These are phyloP conservation scores for Drosophila murphyi DNA, from an alignment of 1,140 invertebrate genomes.

Conservation along the genomic window DNA sequence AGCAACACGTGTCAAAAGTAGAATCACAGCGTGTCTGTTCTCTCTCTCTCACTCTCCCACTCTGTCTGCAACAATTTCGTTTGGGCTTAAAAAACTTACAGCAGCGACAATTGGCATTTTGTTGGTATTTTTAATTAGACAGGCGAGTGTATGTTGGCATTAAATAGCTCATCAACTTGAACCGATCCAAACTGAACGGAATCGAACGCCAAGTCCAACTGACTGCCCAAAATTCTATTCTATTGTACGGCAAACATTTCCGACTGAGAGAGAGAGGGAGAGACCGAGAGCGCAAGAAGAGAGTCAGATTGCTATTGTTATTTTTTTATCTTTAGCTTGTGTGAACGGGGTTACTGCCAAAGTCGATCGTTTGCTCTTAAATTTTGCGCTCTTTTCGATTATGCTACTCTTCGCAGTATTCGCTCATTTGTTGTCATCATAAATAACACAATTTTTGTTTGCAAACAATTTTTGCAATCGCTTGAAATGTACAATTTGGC, in stretches of 20 bases:
- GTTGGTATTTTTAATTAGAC: slow-evolving; percentile 30
- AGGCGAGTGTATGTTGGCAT: slow-evolving; percentile 28
- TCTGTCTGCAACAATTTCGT: background rate
- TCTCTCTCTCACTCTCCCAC: slow-evolving; percentile 5
- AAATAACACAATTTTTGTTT: slow-evolving; percentile 44
- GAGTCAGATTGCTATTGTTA: background rate
- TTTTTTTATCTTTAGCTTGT: slow-evolving; percentile 9
- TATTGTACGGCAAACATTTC: slow-evolving; percentile 5
- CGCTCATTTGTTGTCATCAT: slow-evolving; percentile 38
- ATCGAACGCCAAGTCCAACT: slow-evolving; percentile 43
- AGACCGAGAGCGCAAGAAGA: background rate
- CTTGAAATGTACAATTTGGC: slow-evolving; percentile 1
- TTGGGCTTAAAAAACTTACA: slow-evolving; percentile 47
- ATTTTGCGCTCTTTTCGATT: slow-evolving; percentile 1
- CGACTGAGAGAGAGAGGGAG: slow-evolving; percentile 1
- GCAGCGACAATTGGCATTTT: slow-evolving; percentile 61
- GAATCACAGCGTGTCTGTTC: slow-evolving; percentile 6
- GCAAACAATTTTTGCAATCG: slow-evolving; percentile 35
- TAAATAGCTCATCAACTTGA: slow-evolving; percentile 67
- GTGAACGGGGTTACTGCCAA: slow-evolving; percentile 10
- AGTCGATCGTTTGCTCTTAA: slow-evolving; percentile 29
- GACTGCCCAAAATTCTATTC: slow-evolving; percentile 27
- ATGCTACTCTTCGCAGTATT: background rate
- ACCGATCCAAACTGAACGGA: slow-evolving; percentile 18
- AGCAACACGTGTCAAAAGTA: slow-evolving; percentile 72